phyloP scores from a whole-genome alignment of 2,888 invertebrate species.

The Caenorhabditis angaria region DNA sequence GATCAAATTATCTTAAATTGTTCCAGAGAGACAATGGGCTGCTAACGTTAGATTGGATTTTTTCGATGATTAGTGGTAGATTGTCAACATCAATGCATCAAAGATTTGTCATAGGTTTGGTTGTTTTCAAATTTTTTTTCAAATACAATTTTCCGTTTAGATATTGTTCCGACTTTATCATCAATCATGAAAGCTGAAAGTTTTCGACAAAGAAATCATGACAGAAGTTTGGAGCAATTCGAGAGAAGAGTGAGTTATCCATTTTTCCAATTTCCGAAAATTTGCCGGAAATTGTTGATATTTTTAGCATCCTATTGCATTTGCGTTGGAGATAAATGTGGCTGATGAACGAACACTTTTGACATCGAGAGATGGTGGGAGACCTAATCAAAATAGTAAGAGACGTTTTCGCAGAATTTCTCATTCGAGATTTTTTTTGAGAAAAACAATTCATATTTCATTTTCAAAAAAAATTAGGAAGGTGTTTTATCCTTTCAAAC shows the following conservation, averaged over 20 bases:
- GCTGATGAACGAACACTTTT: constrained; percentile 49
- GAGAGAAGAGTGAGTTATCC: constrained; percentile 33
- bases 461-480: no score
- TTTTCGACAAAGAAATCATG: constrained; percentile 31
- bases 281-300: neutral
- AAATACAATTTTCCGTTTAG: constrained; percentile 23
- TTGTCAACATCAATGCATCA: constrained; percentile 61
- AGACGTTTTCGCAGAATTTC: no score
- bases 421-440: no score
- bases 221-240: constrained; percentile 40
- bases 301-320: constrained; percentile 59
- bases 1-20: no score
- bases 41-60: constrained; percentile 68
- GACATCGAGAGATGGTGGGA: constrained; percentile 16
- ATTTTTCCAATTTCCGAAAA: constrained; percentile 6
- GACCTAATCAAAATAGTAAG: neutral
- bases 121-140: neutral
- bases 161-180: constrained; percentile 49
- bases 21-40: constrained; percentile 65
- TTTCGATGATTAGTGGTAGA: constrained; percentile 65
- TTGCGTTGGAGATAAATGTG: constrained; percentile 62
- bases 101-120: constrained; percentile 49
- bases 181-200: constrained; percentile 47
- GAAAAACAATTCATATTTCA: no score
- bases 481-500: no score